Evolutionary conservation across 1,140 invertebrate genomes (phyloP).

Genomic region (Aphelinus certus): DNA sequence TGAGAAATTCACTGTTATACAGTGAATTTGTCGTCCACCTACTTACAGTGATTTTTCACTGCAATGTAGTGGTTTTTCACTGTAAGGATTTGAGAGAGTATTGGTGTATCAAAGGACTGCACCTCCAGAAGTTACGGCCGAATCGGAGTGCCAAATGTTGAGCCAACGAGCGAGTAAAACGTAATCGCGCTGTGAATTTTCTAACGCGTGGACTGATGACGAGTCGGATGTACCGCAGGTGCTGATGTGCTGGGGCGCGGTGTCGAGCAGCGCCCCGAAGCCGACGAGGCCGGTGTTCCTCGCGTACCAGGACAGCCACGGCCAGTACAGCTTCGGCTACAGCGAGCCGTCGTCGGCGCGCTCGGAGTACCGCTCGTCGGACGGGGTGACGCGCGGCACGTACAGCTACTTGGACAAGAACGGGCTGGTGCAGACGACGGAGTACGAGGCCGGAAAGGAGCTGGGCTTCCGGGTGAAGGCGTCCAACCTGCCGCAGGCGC

Average conservation of each 20-base stretch:
- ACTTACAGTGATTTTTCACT: too few species aligned
- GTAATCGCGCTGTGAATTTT: too few species aligned
- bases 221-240: not conserved
- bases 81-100: too few species aligned
- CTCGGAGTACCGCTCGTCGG: constrained; percentile 58
- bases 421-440: constrained; percentile 62
- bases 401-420: constrained; percentile 68
- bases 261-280: constrained; percentile 23
- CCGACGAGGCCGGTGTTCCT: constrained; percentile 46
- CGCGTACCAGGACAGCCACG: constrained; percentile 65
- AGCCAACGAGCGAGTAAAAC: too few species aligned
- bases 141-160: too few species aligned
- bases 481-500: constrained; percentile 66
- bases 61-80: too few species aligned
- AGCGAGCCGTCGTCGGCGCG: constrained; percentile 63
- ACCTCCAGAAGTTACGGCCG: too few species aligned
- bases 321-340: constrained; percentile 68
- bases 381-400: constrained; percentile 54
- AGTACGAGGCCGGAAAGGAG: constrained; percentile 55
- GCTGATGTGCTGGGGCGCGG: constrained; percentile 10
- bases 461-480: constrained; percentile 67
- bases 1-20: too few species aligned
- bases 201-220: too few species aligned
- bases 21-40: too few species aligned
- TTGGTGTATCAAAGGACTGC: too few species aligned